phyloP scores from a whole-genome alignment of 92 coral and sea anemone genomes.

The Siderastrea siderea region DNA sequence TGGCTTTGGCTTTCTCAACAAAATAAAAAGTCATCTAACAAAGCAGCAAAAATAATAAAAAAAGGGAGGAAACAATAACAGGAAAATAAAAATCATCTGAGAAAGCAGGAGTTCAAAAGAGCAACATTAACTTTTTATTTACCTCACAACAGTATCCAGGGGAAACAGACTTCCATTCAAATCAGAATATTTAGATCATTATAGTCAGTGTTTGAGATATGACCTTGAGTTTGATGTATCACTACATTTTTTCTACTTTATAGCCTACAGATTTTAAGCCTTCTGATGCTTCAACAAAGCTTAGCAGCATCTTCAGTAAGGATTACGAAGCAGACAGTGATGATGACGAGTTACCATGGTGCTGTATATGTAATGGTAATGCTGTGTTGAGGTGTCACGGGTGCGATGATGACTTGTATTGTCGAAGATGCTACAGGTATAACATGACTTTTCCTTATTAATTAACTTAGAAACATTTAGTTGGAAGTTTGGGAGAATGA shows the following conservation, averaged over 20 bases:
- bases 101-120: no score
- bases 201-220: background rate
- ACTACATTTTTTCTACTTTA: background rate
- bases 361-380: conserved; percentile 98
- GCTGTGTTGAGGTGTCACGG: conserved; percentile 96
- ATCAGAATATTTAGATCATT: background rate
- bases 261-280: background rate
- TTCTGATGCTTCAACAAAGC: conserved; percentile 44
- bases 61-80: no score
- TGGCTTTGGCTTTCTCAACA: no score
- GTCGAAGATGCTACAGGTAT: conserved; percentile 95
- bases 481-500: background rate
- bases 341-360: conserved; percentile 98
- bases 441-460: background rate
- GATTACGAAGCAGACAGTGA: conserved; percentile 89
- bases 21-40: no score
- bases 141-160: no score
- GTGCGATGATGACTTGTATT: conserved; percentile 97
- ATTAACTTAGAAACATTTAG: background rate
- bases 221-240: no score
- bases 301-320: conserved; percentile 71
- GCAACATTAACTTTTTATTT: no score
- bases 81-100: no score
- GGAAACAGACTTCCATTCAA: no score
- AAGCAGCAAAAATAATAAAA: no score